These are phyloP conservation scores for Pygmarrhopalites habei DNA, from an alignment of 1,140 invertebrate species.

Conservation along the genomic window DNA sequence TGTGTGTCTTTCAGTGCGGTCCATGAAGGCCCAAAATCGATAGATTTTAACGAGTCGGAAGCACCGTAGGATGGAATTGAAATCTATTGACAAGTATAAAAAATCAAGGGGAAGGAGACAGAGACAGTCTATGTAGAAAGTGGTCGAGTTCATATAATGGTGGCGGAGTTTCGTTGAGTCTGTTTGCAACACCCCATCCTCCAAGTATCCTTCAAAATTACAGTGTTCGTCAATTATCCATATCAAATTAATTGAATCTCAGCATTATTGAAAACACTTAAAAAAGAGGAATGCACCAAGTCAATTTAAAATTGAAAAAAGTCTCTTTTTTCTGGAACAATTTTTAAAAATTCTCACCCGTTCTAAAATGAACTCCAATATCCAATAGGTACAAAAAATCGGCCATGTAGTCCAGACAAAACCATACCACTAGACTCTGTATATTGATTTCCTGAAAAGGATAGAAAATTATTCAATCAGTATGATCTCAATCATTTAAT, in stretches of 20 bases:
- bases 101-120: slow-evolving; percentile 95
- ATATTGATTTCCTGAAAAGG: slow-evolving; percentile 55
- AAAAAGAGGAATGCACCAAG: too few relatives aligned
- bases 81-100: slow-evolving; percentile 94
- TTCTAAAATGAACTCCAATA: slow-evolving; percentile 94
- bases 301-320: too few relatives aligned
- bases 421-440: slow-evolving; percentile 86
- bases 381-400: slow-evolving; percentile 94
- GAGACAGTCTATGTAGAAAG: slow-evolving; percentile 97
- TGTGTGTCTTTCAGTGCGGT: slow-evolving; percentile 93
- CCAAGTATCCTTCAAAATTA: too few relatives aligned
- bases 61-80: slow-evolving; percentile 92
- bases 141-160: slow-evolving; percentile 98
- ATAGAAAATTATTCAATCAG: too few relatives aligned
- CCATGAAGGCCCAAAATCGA: slow-evolving; percentile 96
- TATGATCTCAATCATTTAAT: too few relatives aligned
- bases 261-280: too few relatives aligned
- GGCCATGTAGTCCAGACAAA: slow-evolving; percentile 91
- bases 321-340: too few relatives aligned
- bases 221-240: too few relatives aligned
- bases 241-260: too few relatives aligned
- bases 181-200: slow-evolving; percentile 93
- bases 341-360: too few relatives aligned
- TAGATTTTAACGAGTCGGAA: slow-evolving; percentile 98
- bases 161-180: slow-evolving; percentile 85